phyloP scores from a whole-genome alignment of 2,113 vertebrate species.

The Mirza zaza region DNA sequence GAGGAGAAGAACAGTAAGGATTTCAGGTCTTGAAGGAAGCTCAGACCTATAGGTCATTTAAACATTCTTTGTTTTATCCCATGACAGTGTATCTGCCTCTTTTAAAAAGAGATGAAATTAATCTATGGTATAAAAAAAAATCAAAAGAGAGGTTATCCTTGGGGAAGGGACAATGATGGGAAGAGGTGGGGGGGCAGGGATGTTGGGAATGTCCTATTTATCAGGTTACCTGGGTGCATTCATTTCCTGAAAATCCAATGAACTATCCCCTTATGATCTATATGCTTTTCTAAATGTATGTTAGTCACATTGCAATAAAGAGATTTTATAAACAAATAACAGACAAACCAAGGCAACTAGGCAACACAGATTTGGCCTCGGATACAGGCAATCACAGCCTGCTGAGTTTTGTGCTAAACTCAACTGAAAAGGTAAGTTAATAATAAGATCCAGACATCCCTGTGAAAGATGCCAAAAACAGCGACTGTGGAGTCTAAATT shows the following conservation, averaged over 20 bases:
- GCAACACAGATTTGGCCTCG: background rate
- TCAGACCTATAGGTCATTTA: background rate
- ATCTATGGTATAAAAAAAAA: background rate
- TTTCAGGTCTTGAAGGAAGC: background rate
- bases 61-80: background rate
- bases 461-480: background rate
- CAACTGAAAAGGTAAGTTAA: conserved; percentile 32
- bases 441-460: conserved; percentile 34
- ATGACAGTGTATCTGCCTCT: background rate
- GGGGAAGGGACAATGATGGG: background rate
- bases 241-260: conserved; percentile 22
- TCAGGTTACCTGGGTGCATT: background rate
- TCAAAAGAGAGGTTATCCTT: background rate
- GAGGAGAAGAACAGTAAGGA: background rate
- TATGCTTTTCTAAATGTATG: background rate
- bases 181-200: too few species aligned
- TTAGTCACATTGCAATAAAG: background rate
- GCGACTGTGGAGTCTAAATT: background rate
- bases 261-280: background rate
- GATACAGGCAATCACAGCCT: conserved; percentile 32
- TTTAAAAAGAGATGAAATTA: background rate
- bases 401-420: background rate
- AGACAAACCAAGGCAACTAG: conserved; percentile 15
- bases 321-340: conserved; percentile 36
- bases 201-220: background rate